Percentiles rank a stretch among this genome's conserved stretches.
phyloP scores from a whole-genome alignment of 2,113 vertebrate species.

The Chamaea fasciata region DNA sequence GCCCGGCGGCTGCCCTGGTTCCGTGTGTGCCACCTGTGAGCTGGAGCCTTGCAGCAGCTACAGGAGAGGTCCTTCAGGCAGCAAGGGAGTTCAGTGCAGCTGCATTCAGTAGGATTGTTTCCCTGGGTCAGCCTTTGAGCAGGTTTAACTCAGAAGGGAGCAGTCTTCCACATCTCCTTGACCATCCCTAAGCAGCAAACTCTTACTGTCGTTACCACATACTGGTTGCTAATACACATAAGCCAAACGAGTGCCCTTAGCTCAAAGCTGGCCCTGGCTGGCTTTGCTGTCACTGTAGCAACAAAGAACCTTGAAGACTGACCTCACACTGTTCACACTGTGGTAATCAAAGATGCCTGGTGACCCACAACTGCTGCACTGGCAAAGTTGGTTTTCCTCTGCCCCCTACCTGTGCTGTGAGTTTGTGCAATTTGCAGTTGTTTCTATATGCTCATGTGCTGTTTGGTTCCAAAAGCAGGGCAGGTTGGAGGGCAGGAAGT shows the following conservation, averaged over 20 bases:
- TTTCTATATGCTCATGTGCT: not conserved
- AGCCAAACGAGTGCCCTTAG: conserved; percentile 47
- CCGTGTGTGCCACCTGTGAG: not conserved
- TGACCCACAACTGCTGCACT: not conserved
- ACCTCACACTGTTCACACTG: conserved; percentile 33
- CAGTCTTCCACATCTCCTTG: not conserved
- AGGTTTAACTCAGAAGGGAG: not conserved
- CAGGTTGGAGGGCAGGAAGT: not conserved
- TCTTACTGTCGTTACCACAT: conserved; percentile 34
- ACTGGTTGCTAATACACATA: conserved; percentile 6
- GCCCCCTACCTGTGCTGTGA: not conserved
- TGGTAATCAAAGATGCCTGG: not conserved
- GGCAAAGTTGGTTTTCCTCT: not conserved
- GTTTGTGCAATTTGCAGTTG: conserved; percentile 8
- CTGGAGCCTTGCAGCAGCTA: not conserved
- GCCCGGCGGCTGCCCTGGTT: not conserved
- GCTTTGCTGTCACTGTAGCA: conserved; percentile 45
- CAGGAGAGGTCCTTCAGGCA: not conserved
- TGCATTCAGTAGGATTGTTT: not conserved
- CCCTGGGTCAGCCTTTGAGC: not conserved
- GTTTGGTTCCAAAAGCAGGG: not conserved
- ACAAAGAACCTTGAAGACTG: conserved; percentile 16
- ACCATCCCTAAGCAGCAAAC: conserved; percentile 6
- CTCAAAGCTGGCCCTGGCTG: not conserved
- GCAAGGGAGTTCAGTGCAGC: not conserved